Base-by-base conservation (phyloP, 2,797 vertebrate genomes). In the Brachyalestes nurse region DNA sequence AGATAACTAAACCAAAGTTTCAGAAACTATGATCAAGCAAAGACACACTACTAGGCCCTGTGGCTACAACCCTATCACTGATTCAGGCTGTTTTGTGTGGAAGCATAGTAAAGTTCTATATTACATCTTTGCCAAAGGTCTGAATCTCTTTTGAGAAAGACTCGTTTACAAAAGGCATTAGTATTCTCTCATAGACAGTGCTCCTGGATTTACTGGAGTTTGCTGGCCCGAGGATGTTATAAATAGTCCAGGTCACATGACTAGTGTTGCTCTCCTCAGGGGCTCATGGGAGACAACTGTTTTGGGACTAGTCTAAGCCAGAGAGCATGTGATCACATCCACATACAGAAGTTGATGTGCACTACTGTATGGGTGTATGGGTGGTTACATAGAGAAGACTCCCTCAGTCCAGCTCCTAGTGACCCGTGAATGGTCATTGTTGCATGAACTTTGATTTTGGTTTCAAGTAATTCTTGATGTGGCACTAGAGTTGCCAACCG, bases 231-330 rank as follows among this genome's bases (percentile, higher is more conserved):
- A 79, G 81, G 21, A 10, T 1, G 67, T 81, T 82, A 82, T 87
- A 92, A 91, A 93, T 92, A 93, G 87, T 84, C 82, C 69, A 47
- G 74, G 86, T 92, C 92, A 93, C 87, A 69, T 92, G 91, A 91
- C 84, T 77, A 25, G 25, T 53, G 71, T 75, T 77, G 64, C 60
- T 67, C 3, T 51, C 65, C 73, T 87, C 64, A 73, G 40, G 70
- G 75, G 80, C 84, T 61, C 78, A 86, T 64, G 82, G 75, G 81
- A 83, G 84, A 86, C 81, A 86, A 87, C 38, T 25, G 75, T 76
- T 76, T 82, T 83, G 77, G 71, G 62, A 83, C 38, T 70, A 53
- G 25, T 57, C 0, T n/a, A 10, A 66, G 49, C 73, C 57, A 72
- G 75, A 78, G 6, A 38, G 6, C 34, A 9, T 62, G 69, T 69